phyloP scores from a whole-genome alignment of 2,113 vertebrate genomes.

The Varanus salvator region DNA sequence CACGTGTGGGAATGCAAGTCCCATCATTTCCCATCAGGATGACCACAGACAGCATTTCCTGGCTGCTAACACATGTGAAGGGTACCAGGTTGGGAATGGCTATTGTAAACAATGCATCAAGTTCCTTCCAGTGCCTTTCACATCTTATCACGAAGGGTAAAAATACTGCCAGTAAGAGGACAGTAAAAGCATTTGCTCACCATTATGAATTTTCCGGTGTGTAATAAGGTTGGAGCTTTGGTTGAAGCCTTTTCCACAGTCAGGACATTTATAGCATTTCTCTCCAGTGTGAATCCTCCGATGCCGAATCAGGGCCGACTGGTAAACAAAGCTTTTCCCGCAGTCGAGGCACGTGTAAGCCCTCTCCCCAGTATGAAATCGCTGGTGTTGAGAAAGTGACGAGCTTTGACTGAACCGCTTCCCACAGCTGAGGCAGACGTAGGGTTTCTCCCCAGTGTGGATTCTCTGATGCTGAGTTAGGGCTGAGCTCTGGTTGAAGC shows the following conservation, averaged over 20 bases:
- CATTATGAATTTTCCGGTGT: slow-evolving; percentile 67
- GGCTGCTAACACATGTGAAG: neutral
- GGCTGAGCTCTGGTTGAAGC: slow-evolving; percentile 64
- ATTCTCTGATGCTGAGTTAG: slow-evolving; percentile 69
- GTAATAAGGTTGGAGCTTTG: slow-evolving; percentile 67
- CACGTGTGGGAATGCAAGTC: too few species aligned
- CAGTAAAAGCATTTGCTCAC: slow-evolving; percentile 26
- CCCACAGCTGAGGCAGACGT: slow-evolving; percentile 54
- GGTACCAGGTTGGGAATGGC: neutral
- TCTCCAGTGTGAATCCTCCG: slow-evolving; percentile 66
- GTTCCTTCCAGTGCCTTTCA: slow-evolving; percentile 5
- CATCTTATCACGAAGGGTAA: slow-evolving; percentile 28
- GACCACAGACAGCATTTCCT: too few species aligned
- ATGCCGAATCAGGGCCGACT: slow-evolving; percentile 66
- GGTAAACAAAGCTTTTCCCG: slow-evolving; percentile 63
- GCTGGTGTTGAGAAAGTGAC: slow-evolving; percentile 62
- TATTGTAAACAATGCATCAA: neutral
- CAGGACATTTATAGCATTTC: slow-evolving; percentile 64
- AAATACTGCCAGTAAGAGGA: slow-evolving; percentile 34
- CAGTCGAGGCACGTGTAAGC: slow-evolving; percentile 63
- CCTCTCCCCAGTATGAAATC: slow-evolving; percentile 65
- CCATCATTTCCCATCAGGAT: too few species aligned
- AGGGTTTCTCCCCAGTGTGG: slow-evolving; percentile 68
- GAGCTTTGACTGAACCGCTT: slow-evolving; percentile 66
- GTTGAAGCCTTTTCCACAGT: slow-evolving; percentile 68